Evolutionary conservation across 1,140 invertebrate species (phyloP), one percentile per base, ranked within the genome.

Genomic region (Euwallacea fornicatus): DNA sequence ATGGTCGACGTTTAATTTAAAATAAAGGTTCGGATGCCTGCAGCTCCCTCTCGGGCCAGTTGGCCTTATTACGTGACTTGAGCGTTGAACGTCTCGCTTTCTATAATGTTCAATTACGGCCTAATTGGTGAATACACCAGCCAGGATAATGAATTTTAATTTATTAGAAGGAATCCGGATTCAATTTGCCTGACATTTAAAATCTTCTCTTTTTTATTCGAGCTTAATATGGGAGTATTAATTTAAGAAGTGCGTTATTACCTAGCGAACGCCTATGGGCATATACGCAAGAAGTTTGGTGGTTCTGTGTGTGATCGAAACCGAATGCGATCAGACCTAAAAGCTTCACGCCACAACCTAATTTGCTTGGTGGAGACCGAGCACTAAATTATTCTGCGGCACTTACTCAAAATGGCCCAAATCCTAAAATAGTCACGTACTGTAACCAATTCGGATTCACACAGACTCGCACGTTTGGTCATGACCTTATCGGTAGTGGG

Each of bases 91-190:
- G 46, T 53, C 62, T 41, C 44, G 62, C 33, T 53, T 50, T 8
- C 46, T 41, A 21, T 64, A 64, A 64, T 64, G 62, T 64, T 10
- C 62, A 53, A 64, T 64, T 64, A 53, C 46, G 50, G 11, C 13
- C 62, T 64, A 64, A 64, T 64, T 64, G 62, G 50, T 53, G 62
- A 47, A 64, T 64, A 47, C 16, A 64, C 62, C 62, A 62, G 62
- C 33, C 21, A 7, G 50, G 21, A 64, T 64, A 64, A 64, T 64
- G 62, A 64, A 64, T 64, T 64, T 64, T 64, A 64, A 64, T 64
- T 64, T 64, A 50, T 64, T 64, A 16, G 46, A 53, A 11, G 44
- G 44, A 64, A 64, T 50, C 16, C 46, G 15, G 13, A 64, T 64
- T 64, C 46, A 64, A 64, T 64, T 64, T 64, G 16, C 15, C 21